Conservation (phyloP, 2,797 vertebrate species). For the Macropodus opercularis region DNA sequence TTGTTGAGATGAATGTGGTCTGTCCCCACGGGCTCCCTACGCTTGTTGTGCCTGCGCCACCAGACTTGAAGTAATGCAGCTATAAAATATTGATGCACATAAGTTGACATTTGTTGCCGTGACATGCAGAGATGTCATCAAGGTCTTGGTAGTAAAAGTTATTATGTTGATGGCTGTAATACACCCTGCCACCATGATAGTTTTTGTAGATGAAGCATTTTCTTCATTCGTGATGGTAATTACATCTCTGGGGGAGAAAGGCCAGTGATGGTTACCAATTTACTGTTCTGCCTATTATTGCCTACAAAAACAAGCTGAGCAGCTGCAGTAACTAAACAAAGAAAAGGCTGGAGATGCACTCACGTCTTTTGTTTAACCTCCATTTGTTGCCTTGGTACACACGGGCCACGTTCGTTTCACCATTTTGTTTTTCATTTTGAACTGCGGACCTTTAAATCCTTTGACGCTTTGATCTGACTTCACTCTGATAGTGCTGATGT, state of each 20-base stretch:
- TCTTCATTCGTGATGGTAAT: constrained; percentile 24
- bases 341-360: too few species aligned
- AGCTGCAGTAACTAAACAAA: constrained; percentile 37
- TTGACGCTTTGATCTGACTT: constrained; percentile 35
- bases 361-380: constrained; percentile 23
- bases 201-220: constrained; percentile 12
- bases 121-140: constrained; percentile 33
- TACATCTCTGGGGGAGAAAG: constrained; percentile 10
- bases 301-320: constrained; percentile 17
- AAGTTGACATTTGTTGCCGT: constrained; percentile 39
- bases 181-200: background rate
- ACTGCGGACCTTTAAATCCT: constrained; percentile 19
- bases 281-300: constrained; percentile 26
- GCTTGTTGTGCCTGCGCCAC: constrained; percentile 36
- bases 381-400: background rate
- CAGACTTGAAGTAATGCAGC: constrained; percentile 73
- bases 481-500: constrained; percentile 14
- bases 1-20: constrained; percentile 38
- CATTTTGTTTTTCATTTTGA: constrained; percentile 14
- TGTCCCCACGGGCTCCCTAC: constrained; percentile 5
- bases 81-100: constrained; percentile 73
- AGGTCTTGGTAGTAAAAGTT: background rate
- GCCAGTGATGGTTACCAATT: constrained; percentile 22
- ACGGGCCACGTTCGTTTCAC: background rate
- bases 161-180: too few species aligned